Base-by-base conservation (phyloP, 2,113 vertebrate genomes). In the Alaudala cheleensis region DNA sequence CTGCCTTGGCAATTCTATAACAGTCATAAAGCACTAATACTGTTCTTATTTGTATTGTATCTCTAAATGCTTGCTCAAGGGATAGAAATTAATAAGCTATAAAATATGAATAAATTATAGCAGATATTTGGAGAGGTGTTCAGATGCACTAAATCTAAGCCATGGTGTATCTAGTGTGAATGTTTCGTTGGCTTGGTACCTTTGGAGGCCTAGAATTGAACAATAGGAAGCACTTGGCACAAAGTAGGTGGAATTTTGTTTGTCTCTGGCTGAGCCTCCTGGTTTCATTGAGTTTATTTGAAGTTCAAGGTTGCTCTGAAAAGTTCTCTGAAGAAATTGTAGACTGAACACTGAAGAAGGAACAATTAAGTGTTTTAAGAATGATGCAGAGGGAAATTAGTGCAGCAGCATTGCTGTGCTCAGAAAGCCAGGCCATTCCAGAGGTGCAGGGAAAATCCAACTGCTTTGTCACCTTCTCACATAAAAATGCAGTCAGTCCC, bases 171-270 rank as follows among this genome's bases (percentile, higher is more conserved):
- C 24, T 33, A 19, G 25, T 82, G 66, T 60, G 73, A 62, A 47
- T 34, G 14, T 72, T 84, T 34, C 58, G 23, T 53, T 88, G 82
- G 28, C 70, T 72, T 69, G 45, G 6, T 93, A 57, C 50, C 53
- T 76, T 69, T 82, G 71, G 58, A 28, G 20, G 65, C 60, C 60
- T 79, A 21, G 33, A 58, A 67, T 45, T 31, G 47, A 90, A 65
- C 31, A 72, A 26, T 53, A 77, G 78, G 66, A 86, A 90, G 71
- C 45, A 53, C 31, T 92, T 80, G 74, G 90, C 57, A 72, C 25
- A 42, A 86, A 88, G 31, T 57, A 87, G 66, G 53, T 90, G 87
- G 61, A 57, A 80, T 90, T 93, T 82, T 49, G 44, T 93, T 91
- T 91, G 20, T 88, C 22, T 70, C 39, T 86, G 51, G 11, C 19